Conservation (phyloP, 1,140 invertebrate genomes). For the Nasonia vitripennis region DNA sequence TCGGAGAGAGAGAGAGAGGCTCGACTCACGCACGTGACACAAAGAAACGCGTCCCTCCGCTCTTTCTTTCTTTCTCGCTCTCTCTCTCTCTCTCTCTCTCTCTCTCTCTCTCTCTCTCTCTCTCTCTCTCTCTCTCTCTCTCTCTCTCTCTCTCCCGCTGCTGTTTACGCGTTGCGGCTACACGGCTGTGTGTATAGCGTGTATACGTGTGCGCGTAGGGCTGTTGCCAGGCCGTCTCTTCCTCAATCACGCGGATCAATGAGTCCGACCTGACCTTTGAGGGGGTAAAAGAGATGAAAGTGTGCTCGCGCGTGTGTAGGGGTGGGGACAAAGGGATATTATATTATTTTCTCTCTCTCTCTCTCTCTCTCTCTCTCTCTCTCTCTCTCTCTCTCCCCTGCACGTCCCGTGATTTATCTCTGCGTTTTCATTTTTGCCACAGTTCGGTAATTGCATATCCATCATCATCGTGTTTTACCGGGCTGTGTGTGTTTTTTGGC, state of each 20-base stretch:
- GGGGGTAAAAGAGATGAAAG: constrained; percentile 24
- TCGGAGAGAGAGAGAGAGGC: not conserved
- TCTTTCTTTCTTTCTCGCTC: constrained; percentile 11
- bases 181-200: not conserved
- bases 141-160: constrained; percentile 10
- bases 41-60: not conserved
- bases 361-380: too few relatives aligned
- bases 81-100: constrained; percentile 20
- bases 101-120: constrained; percentile 24
- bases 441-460: not conserved
- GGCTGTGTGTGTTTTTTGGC: not conserved
- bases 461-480: not conserved
- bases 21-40: not conserved
- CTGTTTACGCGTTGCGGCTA: too few relatives aligned
- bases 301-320: not conserved
- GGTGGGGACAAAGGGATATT: constrained; percentile 14
- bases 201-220: not conserved
- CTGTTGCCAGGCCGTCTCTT: constrained; percentile 53
- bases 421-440: not conserved
- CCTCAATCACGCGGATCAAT: constrained; percentile 55
- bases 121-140: constrained; percentile 24
- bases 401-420: not conserved
- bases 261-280: constrained; percentile 57
- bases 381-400: not conserved
- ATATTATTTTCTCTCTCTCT: not conserved